These are phyloP conservation scores for Melanogrammus aeglefinus DNA, from an alignment of 2,797 vertebrate species.

Conservation along the genomic window DNA sequence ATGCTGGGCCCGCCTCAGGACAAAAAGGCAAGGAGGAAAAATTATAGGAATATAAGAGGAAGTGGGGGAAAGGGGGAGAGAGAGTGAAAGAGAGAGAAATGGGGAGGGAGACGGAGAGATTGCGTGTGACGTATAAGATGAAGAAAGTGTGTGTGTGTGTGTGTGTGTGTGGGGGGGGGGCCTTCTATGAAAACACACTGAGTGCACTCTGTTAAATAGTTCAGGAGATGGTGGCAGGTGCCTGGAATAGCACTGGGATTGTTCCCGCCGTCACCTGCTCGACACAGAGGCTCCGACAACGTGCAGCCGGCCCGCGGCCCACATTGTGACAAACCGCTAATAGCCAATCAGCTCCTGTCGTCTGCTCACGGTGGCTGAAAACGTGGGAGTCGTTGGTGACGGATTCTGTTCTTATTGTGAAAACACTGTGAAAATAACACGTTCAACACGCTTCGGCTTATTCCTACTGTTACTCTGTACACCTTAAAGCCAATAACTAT, in stretches of 20 bases:
- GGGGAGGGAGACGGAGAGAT: conserved; percentile 1
- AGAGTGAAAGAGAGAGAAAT: background rate
- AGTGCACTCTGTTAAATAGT: conserved; percentile 29
- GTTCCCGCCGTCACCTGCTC: conserved; percentile 36
- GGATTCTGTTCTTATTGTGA: too few relatives aligned
- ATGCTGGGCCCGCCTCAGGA: background rate
- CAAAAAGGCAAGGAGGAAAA: conserved; percentile 12
- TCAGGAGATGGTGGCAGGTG: conserved; percentile 17
- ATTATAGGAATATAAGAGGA: conserved; percentile 3
- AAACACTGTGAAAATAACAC: too few relatives aligned
- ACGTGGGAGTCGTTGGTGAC: too few relatives aligned
- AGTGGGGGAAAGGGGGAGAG: background rate
- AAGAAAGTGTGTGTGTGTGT: background rate
- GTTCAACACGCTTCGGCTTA: too few relatives aligned
- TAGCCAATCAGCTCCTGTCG: too few relatives aligned
- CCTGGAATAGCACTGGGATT: conserved; percentile 44
- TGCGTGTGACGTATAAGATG: background rate
- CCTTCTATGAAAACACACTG: conserved; percentile 3
- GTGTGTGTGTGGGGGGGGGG: background rate
- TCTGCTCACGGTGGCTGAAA: too few relatives aligned
- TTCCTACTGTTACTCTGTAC: too few relatives aligned
- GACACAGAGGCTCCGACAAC: background rate
- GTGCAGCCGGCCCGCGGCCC: too few relatives aligned
- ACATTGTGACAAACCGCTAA: too few relatives aligned
- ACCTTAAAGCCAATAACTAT: too few relatives aligned